Conservation (phyloP, 1,140 invertebrate genomes). For the Drosophila grimshawi region DNA sequence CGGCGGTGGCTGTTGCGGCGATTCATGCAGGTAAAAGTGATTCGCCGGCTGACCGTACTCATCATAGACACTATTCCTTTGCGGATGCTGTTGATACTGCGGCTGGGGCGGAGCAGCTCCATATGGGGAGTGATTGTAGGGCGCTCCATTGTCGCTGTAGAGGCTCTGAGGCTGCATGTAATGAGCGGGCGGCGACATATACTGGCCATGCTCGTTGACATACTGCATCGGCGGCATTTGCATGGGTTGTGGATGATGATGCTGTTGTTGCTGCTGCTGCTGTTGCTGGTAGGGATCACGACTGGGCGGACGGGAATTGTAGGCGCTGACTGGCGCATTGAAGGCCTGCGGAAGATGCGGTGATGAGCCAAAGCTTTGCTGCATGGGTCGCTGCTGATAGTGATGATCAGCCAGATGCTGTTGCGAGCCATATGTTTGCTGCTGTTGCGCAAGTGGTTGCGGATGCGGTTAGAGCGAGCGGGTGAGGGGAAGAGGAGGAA, state of each 20-base stretch:
- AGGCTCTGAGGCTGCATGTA: conserved; percentile 78
- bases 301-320: conserved; percentile 80
- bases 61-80: conserved; percentile 72
- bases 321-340: conserved; percentile 73
- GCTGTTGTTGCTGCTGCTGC: conserved; percentile 82
- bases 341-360: conserved; percentile 86
- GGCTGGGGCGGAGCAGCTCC: conserved; percentile 52
- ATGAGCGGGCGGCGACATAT: conserved; percentile 72
- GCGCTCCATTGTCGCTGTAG: conserved; percentile 74
- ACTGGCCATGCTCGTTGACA: conserved; percentile 81
- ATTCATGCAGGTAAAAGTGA: conserved; percentile 91
- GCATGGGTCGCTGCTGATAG: conserved; percentile 76
- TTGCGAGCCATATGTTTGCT: conserved; percentile 86
- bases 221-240: conserved; percentile 79
- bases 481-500: conserved; percentile 8
- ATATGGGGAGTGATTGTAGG: conserved; percentile 74
- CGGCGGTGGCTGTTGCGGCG: conserved; percentile 84
- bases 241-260: conserved; percentile 62
- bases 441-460: conserved; percentile 48
- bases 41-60: conserved; percentile 78
- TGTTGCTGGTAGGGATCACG: conserved; percentile 83
- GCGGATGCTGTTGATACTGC: conserved; percentile 87
- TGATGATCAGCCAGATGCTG: conserved; percentile 85
- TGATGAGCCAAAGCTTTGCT: conserved; percentile 86
- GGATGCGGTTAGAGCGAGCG: conserved; percentile 55